Base-by-base conservation (phyloP, 1,140 invertebrate species). In the Drosophila aff. region DNA sequence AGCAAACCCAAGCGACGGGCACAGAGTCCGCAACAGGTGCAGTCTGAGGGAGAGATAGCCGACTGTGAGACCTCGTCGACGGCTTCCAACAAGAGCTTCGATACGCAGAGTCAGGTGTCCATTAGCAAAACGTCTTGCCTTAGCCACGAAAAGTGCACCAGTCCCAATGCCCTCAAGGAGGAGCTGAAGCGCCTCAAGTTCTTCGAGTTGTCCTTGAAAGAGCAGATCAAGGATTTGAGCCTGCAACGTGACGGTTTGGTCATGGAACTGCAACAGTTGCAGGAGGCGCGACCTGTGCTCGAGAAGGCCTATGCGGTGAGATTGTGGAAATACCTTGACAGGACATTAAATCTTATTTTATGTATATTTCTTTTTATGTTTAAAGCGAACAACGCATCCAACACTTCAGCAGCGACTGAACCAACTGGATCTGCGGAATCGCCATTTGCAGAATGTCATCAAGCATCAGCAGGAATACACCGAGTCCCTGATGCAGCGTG, bases 401-500 rank as follows among this genome's bases (percentile, higher is more conserved):
- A 92, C 78, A 59, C 72, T 93, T 58, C 89, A 86, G 65, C 87
- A 93, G 64, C 80, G 92, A 72, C 81, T 93, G 46, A 92, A 92
- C 57, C 90, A 91, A 63, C 85, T 95, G 71, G 96, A 96, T 69
- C 93, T 95, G 50, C 94, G 94, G 47, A 95, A 95, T 80, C 94
- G 94, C 49, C 94, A 95, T 82, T 89, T 96, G 44, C 94, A 96
- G 79, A 92, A 93, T 66, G 94, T 94, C 69, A 92, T 96, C 13
- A 95, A 94, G 75, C 94, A 95, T 52, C 95, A 96, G 66, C 95
- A 96, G 67, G 94, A 94, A 21, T 94, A 95, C 63, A 94, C 94
- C 11, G 95, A 96, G 83, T 94, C 94, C 83, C 92, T 95, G 40
- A 92, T 96, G 67, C 95, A 96, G 92, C 94, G 96, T 96, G 91